A percentile compares a stretch with the other conserved stretches of the same genome.
Evolutionary conservation across 2,888 invertebrate genomes (phyloP).

Genomic region (Drosophila anomalata): DNA sequence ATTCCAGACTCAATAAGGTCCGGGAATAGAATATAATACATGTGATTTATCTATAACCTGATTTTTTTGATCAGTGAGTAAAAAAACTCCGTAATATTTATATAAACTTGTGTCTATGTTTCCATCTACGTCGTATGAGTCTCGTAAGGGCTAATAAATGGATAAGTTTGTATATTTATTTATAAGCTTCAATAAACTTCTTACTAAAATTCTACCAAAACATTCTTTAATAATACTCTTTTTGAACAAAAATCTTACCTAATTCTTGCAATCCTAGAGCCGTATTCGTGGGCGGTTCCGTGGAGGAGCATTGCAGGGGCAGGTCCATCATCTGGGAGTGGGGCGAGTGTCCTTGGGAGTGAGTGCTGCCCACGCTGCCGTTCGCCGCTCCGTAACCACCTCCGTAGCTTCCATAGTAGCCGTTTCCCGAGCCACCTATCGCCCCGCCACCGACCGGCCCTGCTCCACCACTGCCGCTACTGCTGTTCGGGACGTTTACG

Average conservation of each 20-base stretch:
- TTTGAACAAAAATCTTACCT: conserved; percentile 65
- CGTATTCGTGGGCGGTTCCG: conserved; percentile 84
- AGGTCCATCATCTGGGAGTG: conserved; percentile 84
- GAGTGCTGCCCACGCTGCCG: conserved; percentile 80
- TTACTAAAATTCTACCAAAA: too few species aligned
- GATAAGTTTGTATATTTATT: not conserved
- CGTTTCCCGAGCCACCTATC: conserved; percentile 59
- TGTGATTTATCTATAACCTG: too few species aligned
- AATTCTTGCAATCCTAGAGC: conserved; percentile 84
- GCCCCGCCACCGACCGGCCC: conserved; percentile 46
- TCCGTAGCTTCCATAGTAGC: conserved; percentile 82
- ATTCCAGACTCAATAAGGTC: too few species aligned
- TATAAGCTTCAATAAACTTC: too few species aligned
- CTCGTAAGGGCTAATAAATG: too few species aligned
- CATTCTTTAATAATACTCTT: not conserved
- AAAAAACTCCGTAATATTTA: too few species aligned
- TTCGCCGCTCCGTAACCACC: conserved; percentile 82
- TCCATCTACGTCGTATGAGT: too few species aligned
- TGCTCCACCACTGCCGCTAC: conserved; percentile 58
- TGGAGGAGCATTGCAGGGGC: conserved; percentile 83
- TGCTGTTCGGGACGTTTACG: conserved; percentile 73
- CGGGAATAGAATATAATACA: too few species aligned
- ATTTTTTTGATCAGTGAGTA: too few species aligned
- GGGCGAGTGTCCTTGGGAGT: conserved; percentile 82
- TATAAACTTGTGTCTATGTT: too few species aligned